Evolutionary conservation across 1,140 invertebrate genomes (phyloP), one percentile per base, ranked within the genome.

Genomic region (Pseudomyrmex gracilis): DNA sequence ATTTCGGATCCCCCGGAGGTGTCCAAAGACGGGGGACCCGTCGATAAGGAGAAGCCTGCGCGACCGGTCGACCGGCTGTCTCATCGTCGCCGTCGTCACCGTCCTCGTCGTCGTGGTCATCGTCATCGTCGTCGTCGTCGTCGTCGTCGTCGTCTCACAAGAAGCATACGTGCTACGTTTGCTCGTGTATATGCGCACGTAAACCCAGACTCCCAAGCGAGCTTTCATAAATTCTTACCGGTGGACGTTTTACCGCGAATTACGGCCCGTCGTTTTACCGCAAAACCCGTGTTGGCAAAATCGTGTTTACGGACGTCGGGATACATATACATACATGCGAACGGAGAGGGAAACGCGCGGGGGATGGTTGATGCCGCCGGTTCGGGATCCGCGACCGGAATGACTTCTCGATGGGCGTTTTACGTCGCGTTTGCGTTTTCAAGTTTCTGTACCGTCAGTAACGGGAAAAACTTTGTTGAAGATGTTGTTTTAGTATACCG

Each of bases 11-110:
- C 61, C 51, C 55, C 49, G 63, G 74, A 64, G 64, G 68, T 77
- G 71, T 34, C 71, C 85, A 45, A 82, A 74, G 66, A 84, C 74
- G 87, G 71, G 53, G 74, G 45, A 47, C 58, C 55, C 74, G 84
- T 89, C 87, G 87, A 89, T 89, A 89, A 89, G 84, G 64, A 74
- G 87, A 89, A 89, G 84, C 80, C 61, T 70, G 87, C 47, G 82
- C 67, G 77, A 85, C 86, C 87, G 87, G 87, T 88, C 83, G 86
- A 77, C 85, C 24, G 70, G 34, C 34, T 5, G 3, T 0, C 34
- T 34, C 34, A 34, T 5, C 34, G 34, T 34, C 34, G 34, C 34
- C 34, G 34, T 34, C 34, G 34, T 34, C 34, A 5, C 5, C 34
- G 34, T 34, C 34, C 4, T 53, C 84, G 45, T 64, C 58, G 82